These are phyloP conservation scores for Tinea trinotella DNA, from an alignment of 2,888 invertebrate genomes.

Conservation along the genomic window DNA sequence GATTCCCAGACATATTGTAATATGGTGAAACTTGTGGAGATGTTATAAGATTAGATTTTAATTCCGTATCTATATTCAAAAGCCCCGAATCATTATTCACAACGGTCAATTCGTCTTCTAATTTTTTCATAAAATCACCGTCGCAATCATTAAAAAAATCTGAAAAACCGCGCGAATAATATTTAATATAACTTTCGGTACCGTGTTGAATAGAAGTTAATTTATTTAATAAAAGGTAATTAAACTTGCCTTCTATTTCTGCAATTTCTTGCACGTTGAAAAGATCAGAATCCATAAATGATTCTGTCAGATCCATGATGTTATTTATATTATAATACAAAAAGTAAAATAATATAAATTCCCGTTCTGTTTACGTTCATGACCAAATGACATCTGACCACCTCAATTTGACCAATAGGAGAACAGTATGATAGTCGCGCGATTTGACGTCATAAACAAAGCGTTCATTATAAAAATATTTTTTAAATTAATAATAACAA, in stretches of 20 bases:
- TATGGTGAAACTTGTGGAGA: conserved; percentile 46
- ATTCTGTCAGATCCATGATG: conserved; percentile 52
- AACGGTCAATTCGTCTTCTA: conserved; percentile 57
- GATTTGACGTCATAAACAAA: conserved; percentile 63
- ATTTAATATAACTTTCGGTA: not conserved
- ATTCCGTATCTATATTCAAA: conserved; percentile 45
- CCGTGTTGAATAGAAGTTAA: not conserved
- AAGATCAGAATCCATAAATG: conserved; percentile 63
- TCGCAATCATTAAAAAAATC: conserved; percentile 79
- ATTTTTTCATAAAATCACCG: conserved; percentile 73
- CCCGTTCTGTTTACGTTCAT: conserved; percentile 47
- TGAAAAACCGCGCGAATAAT: conserved; percentile 31
- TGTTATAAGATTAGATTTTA: conserved; percentile 35
- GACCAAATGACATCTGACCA: conserved; percentile 38
- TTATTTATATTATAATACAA: conserved; percentile 8
- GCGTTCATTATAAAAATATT: not conserved
- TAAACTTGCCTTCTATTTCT: conserved; percentile 76
- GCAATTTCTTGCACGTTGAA: conserved; percentile 78
- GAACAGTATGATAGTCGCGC: conserved; percentile 62
- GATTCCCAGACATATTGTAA: conserved; percentile 45
- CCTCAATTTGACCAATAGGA: conserved; percentile 69
- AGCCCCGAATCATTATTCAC: conserved; percentile 44
- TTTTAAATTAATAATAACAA: no score
- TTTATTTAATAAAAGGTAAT: conserved; percentile 12
- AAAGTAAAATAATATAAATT: not conserved